Base-by-base conservation (phyloP, 1,140 invertebrate genomes). In the Drosophila kepulauana region DNA sequence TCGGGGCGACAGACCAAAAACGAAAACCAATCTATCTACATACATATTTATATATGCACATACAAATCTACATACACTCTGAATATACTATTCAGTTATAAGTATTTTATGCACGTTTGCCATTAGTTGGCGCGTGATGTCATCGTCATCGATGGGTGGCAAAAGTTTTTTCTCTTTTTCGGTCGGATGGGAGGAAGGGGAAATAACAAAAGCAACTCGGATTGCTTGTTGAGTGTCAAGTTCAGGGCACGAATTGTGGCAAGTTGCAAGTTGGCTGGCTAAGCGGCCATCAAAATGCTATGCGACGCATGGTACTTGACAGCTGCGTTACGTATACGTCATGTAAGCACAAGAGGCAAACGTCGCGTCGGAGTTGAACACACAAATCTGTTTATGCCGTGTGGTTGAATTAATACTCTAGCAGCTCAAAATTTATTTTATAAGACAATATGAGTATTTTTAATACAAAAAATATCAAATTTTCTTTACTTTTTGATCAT, bases 51-150 rank as follows among this genome's bases (percentile, higher is more conserved):
- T 25, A 48, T 49, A 59, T 33, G 10, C 4, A 49, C 15, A 25
- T 51, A 43, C 11, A 46, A 13, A 28, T 15, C 28, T 6, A 41
- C 5, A 65, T 54, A 63, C 13, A 25, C n/a, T 13, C n/a, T 41
- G 52, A 25, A 38, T 20, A 16, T 38, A 28, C 38, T 45, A 48
- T 11, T 49, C 25, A 8, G 30, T 45, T 54, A 51, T 35, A 64
- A 59, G 67, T 78, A 80, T 80, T 80, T 80, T 56, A 78, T 74
- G 41, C 78, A 80, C 78, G 78, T 75, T 46, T 52, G 61, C 75
- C 75, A 80, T 80, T 78, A 74, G 65, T 16, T 57, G 65, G 65
- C 61, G 75, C 70, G 70, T 75, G 75, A 70, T 65, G 64, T 69
- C 78, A 79, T 68, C 59, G 75, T 65, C 64, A 79, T 67, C 68